Evolutionary conservation across 2,888 invertebrate species (phyloP).

Genomic region (Patella depressa): DNA sequence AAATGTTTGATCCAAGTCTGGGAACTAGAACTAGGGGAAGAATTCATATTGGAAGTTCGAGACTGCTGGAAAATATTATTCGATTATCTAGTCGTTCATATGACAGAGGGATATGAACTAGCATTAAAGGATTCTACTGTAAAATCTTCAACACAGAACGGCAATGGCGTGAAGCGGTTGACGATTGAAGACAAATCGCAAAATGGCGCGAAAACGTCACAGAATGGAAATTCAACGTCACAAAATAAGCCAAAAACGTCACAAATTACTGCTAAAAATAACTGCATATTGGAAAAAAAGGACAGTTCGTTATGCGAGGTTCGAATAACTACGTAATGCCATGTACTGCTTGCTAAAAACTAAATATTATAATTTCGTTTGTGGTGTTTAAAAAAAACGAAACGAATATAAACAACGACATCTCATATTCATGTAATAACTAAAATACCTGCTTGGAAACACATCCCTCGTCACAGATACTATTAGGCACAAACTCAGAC

Average conservation of each 20-base stretch:
- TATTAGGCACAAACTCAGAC: too few relatives aligned
- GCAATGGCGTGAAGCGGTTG: background rate
- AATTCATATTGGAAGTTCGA: constrained; percentile 59
- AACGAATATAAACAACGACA: too few relatives aligned
- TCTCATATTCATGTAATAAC: too few relatives aligned
- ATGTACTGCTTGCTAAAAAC: too few relatives aligned
- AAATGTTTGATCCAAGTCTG: constrained; percentile 57
- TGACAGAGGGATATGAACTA: constrained; percentile 41
- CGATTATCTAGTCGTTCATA: constrained; percentile 49
- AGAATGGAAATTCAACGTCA: background rate
- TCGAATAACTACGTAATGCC: background rate
- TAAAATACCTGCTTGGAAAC: too few relatives aligned
- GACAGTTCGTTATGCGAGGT: background rate
- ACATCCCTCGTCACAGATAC: too few relatives aligned
- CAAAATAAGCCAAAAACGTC: background rate
- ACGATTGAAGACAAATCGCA: background rate
- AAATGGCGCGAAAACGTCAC: background rate
- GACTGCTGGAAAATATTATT: constrained; percentile 57
- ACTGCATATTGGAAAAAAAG: background rate
- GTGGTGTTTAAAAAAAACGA: too few relatives aligned
- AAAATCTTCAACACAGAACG: background rate
- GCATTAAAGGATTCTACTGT: constrained; percentile 21
- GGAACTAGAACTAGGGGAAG: constrained; percentile 61
- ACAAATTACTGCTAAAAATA: background rate
- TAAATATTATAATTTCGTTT: too few relatives aligned